A percentile compares a stretch with the other conserved stretches of the same genome.
phyloP scores from a whole-genome alignment of 2,113 vertebrate genomes.

The Phyllostomus hastatus region DNA sequence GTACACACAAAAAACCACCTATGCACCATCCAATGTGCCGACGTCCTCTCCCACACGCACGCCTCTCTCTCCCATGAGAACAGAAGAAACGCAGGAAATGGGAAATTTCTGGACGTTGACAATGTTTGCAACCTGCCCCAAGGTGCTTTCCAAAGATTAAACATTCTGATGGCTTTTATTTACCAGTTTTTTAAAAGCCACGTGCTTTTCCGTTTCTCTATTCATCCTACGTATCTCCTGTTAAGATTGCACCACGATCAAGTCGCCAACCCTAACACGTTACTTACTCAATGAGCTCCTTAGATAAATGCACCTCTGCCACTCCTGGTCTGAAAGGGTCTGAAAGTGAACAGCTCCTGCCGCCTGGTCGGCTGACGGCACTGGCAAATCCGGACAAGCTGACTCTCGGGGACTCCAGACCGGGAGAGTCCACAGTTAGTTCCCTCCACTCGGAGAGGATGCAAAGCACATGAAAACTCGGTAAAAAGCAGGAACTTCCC shows the following conservation, averaged over 20 bases:
- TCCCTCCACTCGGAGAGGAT: neutral
- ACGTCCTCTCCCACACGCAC: fast-evolving
- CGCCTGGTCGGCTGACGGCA: neutral
- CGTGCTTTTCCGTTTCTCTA: neutral
- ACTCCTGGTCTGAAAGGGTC: neutral
- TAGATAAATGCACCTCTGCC: neutral
- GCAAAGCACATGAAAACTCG: neutral
- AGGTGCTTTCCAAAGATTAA: neutral
- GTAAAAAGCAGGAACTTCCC: neutral
- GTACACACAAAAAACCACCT: neutral
- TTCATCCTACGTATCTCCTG: neutral
- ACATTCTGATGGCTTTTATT: neutral
- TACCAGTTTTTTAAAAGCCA: neutral
- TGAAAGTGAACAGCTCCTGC: neutral
- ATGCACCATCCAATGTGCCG: neutral
- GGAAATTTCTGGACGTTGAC: neutral
- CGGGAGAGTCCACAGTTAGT: neutral
- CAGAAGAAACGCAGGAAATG: neutral
- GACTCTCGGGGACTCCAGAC: neutral
- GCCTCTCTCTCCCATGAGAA: neutral
- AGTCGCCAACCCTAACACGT: neutral
- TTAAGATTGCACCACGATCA: neutral
- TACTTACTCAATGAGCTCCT: neutral
- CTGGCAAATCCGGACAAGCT: neutral
- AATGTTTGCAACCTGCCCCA: neutral